A percentile compares a stretch with the other conserved stretches of the same genome.
Conservation (phyloP, 2,113 vertebrate genomes). For the Tachuris rubrigastra region DNA sequence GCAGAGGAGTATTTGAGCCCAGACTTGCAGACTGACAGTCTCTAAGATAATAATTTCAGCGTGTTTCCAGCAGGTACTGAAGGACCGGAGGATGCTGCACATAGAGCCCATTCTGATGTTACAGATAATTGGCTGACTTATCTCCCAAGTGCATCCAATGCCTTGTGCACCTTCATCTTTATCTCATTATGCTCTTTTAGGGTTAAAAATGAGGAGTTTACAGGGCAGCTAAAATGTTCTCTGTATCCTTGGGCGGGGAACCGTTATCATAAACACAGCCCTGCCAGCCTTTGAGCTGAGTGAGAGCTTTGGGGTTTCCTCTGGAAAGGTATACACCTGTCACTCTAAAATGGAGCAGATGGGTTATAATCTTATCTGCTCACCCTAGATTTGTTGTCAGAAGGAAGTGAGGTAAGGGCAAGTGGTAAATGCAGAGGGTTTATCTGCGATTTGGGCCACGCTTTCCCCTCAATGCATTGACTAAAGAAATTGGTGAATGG, state of each 20-base stretch:
- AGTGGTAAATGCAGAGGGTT: slow-evolving; percentile 65
- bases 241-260: neutral
- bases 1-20: neutral
- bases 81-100: neutral
- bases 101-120: neutral
- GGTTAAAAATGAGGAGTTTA: slow-evolving; percentile 3
- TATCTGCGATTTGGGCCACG: neutral
- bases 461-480: neutral
- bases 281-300: slow-evolving; percentile 29
- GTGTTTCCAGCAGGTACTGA: neutral
- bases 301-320: slow-evolving; percentile 68
- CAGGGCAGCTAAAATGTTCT: neutral
- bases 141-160: neutral
- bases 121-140: neutral
- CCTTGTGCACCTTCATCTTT: neutral
- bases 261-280: slow-evolving; percentile 49
- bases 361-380: slow-evolving; percentile 85
- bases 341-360: slow-evolving; percentile 75
- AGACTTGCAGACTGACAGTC: neutral
- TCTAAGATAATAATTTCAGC: neutral
- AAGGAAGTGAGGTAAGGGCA: slow-evolving; percentile 83
- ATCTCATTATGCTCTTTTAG: neutral
- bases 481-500: slow-evolving; percentile 43
- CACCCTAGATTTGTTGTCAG: slow-evolving; percentile 67
- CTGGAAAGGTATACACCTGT: slow-evolving; percentile 82